Evolutionary conservation across 2,797 vertebrate genomes (phyloP).

Genomic region (Lophius americanus): DNA sequence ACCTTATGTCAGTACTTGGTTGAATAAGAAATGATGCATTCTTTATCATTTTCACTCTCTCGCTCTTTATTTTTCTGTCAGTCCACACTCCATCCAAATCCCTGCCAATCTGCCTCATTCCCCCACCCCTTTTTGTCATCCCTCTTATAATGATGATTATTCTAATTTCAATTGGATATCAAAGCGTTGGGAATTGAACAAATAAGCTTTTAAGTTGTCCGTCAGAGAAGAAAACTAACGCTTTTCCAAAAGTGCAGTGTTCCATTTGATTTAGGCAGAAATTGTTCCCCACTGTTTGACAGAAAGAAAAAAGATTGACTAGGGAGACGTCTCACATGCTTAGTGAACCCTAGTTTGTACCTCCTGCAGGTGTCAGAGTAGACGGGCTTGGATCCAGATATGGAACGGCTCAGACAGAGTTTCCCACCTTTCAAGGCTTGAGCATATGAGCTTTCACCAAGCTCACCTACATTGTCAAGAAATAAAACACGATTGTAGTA

Average conservation of each 20-base stretch:
- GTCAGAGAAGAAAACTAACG: constrained; percentile 37
- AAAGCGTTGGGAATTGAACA: constrained; percentile 34
- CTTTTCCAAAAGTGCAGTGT: constrained; percentile 27
- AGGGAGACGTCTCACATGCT: constrained; percentile 28
- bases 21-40: constrained; percentile 52
- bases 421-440: constrained; percentile 57
- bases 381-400: constrained; percentile 53
- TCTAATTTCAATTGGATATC: constrained; percentile 53
- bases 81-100: constrained; percentile 43
- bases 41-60: constrained; percentile 55
- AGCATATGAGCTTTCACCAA: constrained; percentile 27
- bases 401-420: constrained; percentile 64
- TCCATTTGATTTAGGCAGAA: constrained; percentile 43
- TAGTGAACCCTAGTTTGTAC: constrained; percentile 45
- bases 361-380: constrained; percentile 37
- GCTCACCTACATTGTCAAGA: constrained; percentile 37
- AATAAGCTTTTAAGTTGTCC: constrained; percentile 43
- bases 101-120: constrained; percentile 17
- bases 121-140: constrained; percentile 10
- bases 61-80: constrained; percentile 64
- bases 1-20: constrained; percentile 40
- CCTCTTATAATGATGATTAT: constrained; percentile 56
- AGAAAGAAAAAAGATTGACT: constrained; percentile 6
- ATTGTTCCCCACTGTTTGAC: constrained; percentile 43
- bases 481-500: constrained; percentile 37